These are phyloP conservation scores for Ceratosolen solmsi DNA, from an alignment of 1,140 invertebrate species.

Conservation along the genomic window DNA sequence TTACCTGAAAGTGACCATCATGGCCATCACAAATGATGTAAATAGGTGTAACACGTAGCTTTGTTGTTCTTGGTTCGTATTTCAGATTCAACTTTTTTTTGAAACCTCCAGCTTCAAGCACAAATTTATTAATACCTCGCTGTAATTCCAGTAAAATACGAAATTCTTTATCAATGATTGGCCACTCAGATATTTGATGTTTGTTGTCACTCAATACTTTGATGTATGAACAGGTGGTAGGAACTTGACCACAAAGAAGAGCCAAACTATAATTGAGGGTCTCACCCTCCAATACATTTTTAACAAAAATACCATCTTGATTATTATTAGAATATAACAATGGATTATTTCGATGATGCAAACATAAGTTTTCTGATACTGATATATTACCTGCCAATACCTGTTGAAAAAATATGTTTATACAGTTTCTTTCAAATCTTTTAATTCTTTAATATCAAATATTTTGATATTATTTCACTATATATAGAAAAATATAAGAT, in stretches of 20 bases:
- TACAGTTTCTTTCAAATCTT: neutral
- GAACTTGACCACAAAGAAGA: constrained; percentile 64
- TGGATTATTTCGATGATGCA: constrained; percentile 25
- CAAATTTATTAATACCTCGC: constrained; percentile 66
- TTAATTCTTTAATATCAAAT: neutral
- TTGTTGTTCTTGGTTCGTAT: constrained; percentile 67
- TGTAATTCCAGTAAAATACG: constrained; percentile 65
- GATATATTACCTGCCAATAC: constrained; percentile 27
- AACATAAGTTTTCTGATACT: neutral
- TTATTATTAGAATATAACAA: neutral
- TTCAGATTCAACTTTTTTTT: constrained; percentile 62
- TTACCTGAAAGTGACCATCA: constrained; percentile 84
- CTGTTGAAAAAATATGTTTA: neutral
- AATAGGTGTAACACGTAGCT: constrained; percentile 77
- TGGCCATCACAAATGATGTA: constrained; percentile 85
- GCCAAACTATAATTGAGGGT: constrained; percentile 68
- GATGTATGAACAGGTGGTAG: constrained; percentile 60
- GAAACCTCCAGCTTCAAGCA: constrained; percentile 64
- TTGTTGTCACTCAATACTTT: constrained; percentile 61
- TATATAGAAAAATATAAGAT: too few species aligned
- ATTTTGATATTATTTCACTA: neutral
- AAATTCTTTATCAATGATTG: constrained; percentile 68
- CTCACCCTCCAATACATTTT: constrained; percentile 67
- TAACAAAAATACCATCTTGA: constrained; percentile 44
- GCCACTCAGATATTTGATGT: constrained; percentile 65